A percentile compares a stretch with the other conserved stretches of the same genome.
These are phyloP conservation scores for Ancistrus triradiatus DNA, from an alignment of 2,113 vertebrate species.

Conservation along the genomic window DNA sequence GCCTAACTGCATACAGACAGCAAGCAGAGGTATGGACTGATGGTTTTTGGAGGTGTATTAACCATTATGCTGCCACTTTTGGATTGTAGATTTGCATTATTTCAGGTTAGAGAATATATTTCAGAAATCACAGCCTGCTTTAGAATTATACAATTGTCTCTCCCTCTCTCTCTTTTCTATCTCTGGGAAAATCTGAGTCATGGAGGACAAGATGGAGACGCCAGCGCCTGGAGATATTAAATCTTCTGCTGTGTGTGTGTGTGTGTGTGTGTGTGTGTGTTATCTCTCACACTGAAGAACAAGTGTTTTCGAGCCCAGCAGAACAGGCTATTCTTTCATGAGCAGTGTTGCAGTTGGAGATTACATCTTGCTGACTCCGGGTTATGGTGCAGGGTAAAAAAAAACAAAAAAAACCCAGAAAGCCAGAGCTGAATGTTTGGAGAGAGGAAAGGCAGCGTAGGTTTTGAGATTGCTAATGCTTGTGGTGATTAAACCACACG, in stretches of 20 bases:
- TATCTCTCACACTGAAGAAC: not conserved
- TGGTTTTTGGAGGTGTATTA: no score
- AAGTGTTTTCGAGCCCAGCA: not conserved
- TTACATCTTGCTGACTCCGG: not conserved
- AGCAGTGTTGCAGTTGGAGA: conserved; percentile 1
- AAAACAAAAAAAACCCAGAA: no score
- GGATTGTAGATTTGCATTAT: no score
- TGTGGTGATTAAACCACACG: not conserved
- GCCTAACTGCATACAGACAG: no score
- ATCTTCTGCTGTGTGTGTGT: conserved; percentile 4
- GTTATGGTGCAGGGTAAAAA: no score
- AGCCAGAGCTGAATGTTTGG: not conserved
- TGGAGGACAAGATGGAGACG: not conserved
- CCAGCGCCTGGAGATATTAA: not conserved
- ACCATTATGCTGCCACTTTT: no score
- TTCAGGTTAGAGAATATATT: no score
- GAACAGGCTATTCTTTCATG: not conserved
- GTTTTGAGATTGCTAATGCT: not conserved
- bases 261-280: conserved; percentile 10
- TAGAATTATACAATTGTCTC: no score
- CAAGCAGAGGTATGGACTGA: no score
- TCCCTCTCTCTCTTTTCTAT: not conserved
- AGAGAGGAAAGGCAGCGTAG: not conserved
- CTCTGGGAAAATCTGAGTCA: conserved; percentile 10
- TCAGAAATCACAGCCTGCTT: no score